Evolutionary conservation across 2,113 vertebrate species (phyloP), one percentile per base, ranked within the genome.

Genomic region (Neodontobutis hainanensis): DNA sequence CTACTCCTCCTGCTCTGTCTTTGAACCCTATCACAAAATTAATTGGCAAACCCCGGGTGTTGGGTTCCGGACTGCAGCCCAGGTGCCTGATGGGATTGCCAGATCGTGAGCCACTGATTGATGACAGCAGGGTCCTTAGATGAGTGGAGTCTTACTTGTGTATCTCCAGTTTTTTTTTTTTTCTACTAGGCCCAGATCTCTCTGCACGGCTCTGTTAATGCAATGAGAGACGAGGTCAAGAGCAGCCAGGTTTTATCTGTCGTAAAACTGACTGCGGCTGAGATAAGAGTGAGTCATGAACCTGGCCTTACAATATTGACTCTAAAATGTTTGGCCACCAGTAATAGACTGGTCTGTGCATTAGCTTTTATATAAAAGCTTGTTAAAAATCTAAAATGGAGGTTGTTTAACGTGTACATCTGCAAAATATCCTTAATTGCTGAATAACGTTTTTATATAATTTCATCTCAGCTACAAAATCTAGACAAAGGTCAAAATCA

Each of bases 31-130:
- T 89, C 84, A 81, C 66, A 77, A 76, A 81, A 85, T 87, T 90
- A 86, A 92, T 90, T 90, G 89, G 85, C 75, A 75, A 73, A 64
- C 77, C 19, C 40, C 56, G 68, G 85, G 89, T 87, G 85, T 87
- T 65, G 64, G 73, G 72, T 87, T 83, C 77, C 72, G 67, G 86
- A 73, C 79, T 45, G 59, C 49, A 12, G 81, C 59, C 86, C 90
- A 90, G 89, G 90, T 92, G 87, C 83, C 77, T 93, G 89, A 93
- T 93, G 90, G 86, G 84, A 88, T 87, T 88, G 69, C 92, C 92
- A 93, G 92, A 90, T 65, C 78, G 70, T 58, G 64, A 86, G 64
- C 53, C 46, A 38, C 69, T 90, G 91, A 90, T 87, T 89, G 85
- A 91, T 88, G 89, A 89, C 89, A 86, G 91, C 83, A 38, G 84